Conservation (phyloP, 2,888 invertebrate species). For the Lasioglossum calceatum region DNA sequence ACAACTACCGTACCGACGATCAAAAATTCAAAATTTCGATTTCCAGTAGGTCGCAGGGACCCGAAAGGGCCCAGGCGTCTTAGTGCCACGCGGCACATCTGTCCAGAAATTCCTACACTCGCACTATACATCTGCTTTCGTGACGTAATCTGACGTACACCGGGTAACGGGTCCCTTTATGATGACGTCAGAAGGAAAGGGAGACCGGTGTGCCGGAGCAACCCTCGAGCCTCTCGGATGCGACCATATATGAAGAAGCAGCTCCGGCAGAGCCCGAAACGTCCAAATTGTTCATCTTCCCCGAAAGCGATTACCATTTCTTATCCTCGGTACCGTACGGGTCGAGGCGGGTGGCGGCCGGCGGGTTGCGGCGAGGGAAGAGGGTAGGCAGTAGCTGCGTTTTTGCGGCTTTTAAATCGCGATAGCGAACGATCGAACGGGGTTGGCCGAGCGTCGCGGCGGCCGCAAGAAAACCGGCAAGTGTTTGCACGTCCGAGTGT, state of each 20-base stretch:
- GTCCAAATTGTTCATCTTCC: conserved; percentile 29
- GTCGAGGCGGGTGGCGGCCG: not conserved
- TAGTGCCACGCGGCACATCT: conserved; percentile 23
- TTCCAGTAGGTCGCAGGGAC: not conserved
- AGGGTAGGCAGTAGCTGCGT: not conserved
- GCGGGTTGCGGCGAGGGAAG: not conserved
- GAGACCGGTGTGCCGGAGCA: conserved; percentile 9
- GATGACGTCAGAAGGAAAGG: conserved; percentile 73
- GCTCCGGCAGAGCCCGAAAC: not conserved
- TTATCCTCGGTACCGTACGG: conserved; percentile 13
- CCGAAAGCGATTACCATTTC: conserved; percentile 46
- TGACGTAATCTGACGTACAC: conserved; percentile 76
- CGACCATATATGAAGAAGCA: not conserved
- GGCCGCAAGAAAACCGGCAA: conserved; percentile 51
- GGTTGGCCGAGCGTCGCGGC: conserved; percentile 9
- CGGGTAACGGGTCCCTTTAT: conserved; percentile 72
- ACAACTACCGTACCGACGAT: not conserved
- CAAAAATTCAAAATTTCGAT: not conserved
- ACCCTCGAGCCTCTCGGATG: not conserved
- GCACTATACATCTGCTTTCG: conserved; percentile 66
- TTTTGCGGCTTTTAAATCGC: conserved; percentile 52
- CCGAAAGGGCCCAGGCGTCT: not conserved
- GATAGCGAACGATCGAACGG: conserved; percentile 33
- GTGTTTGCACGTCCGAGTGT: conserved; percentile 67
- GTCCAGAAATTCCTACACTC: conserved; percentile 31